A percentile compares a stretch with the other conserved stretches of the same genome.
These are phyloP conservation scores for Drosophila busckii DNA, from an alignment of 1,140 invertebrate species.

Conservation along the genomic window DNA sequence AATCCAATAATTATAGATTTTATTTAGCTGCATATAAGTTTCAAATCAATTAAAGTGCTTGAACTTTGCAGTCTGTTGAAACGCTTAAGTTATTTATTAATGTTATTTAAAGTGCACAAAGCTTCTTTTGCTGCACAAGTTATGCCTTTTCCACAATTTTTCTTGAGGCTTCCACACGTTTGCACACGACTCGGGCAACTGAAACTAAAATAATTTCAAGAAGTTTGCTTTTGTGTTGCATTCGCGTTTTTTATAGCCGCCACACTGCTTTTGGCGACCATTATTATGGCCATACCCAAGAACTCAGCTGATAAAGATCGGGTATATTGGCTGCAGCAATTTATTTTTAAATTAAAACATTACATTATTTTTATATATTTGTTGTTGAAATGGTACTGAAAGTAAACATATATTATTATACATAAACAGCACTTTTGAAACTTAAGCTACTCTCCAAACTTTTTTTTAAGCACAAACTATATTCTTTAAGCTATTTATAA, in stretches of 20 bases:
- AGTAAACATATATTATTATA: too few species aligned
- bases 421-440: too few species aligned
- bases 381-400: too few species aligned
- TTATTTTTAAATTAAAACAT: too few species aligned
- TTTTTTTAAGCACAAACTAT: too few species aligned
- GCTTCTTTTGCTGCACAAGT: background rate
- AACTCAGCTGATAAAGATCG: too few species aligned
- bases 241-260: constrained; percentile 33
- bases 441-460: too few species aligned
- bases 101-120: too few species aligned
- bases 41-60: constrained; percentile 11
- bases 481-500: too few species aligned
- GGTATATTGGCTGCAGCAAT: constrained; percentile 15
- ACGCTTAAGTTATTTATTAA: too few species aligned
- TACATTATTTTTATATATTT: too few species aligned
- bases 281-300: background rate
- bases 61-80: too few species aligned
- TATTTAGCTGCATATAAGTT: background rate
- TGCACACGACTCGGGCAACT: constrained; percentile 64
- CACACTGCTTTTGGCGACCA: constrained; percentile 9
- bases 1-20: constrained; percentile 5
- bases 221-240: constrained; percentile 71
- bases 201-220: constrained; percentile 68
- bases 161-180: constrained; percentile 56
- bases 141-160: constrained; percentile 32